These are phyloP conservation scores for Aviceda subcristata DNA, from an alignment of 2,113 vertebrate genomes.

Conservation along the genomic window DNA sequence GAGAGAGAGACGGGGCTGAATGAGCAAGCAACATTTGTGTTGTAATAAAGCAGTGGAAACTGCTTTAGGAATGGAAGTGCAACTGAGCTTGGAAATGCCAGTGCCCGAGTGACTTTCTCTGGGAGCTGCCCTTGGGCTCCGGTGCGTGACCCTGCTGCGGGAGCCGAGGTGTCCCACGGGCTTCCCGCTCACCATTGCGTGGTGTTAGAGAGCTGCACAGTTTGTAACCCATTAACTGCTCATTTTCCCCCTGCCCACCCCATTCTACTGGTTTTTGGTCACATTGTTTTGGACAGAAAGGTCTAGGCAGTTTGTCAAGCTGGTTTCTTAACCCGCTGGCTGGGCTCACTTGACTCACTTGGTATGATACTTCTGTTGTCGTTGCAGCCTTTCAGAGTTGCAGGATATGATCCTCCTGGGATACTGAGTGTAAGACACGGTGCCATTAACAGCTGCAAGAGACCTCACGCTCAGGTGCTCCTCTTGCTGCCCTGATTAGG, in stretches of 20 bases:
- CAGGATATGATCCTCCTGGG: neutral
- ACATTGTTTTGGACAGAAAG: neutral
- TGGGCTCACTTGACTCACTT: neutral
- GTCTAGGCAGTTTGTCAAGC: neutral
- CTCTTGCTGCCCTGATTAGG: neutral
- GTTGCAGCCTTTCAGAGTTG: neutral
- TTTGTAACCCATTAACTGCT: neutral
- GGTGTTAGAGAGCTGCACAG: neutral
- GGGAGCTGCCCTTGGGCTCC: neutral
- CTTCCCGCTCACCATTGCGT: neutral
- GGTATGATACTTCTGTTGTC: neutral
- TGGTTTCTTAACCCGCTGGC: neutral
- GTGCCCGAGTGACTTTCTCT: neutral
- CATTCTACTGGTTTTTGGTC: neutral
- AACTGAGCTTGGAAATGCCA: neutral
- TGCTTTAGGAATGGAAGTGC: neutral
- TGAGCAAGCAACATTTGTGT: neutral
- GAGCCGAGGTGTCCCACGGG: neutral
- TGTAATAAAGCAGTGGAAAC: neutral
- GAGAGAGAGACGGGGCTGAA: neutral
- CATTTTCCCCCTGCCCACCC: neutral
- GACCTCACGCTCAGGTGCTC: neutral
- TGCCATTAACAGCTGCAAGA: neutral
- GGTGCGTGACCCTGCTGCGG: neutral
- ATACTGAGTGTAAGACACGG: neutral